These are phyloP conservation scores for Bagarius yarrelli DNA, from an alignment of 2,113 vertebrate species.

Conservation along the genomic window DNA sequence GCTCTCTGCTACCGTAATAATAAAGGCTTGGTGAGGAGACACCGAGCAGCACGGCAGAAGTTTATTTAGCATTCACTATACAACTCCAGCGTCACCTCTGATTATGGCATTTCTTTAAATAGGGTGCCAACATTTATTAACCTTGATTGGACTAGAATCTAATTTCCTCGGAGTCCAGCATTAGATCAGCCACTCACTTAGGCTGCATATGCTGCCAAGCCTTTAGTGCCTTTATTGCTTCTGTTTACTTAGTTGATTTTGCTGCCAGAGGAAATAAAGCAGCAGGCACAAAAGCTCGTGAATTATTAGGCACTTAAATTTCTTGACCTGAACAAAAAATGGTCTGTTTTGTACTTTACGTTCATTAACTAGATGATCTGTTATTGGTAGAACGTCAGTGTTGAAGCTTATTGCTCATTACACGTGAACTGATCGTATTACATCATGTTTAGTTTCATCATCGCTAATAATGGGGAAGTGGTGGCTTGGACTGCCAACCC, in stretches of 20 bases:
- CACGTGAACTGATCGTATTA: background rate
- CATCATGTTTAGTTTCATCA: constrained; percentile 1
- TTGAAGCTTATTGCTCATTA: background rate
- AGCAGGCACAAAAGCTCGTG: background rate
- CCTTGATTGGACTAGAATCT: constrained; percentile 38
- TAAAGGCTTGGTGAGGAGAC: background rate
- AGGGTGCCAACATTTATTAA: constrained; percentile 43
- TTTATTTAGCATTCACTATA: constrained; percentile 31
- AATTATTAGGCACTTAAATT: background rate
- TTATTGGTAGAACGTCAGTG: background rate
- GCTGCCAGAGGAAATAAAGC: constrained; percentile 14
- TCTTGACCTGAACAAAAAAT: background rate
- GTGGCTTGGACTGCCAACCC: no score
- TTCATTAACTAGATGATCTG: background rate
- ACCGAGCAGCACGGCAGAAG: constrained; percentile 31
- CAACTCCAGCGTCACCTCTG: constrained; percentile 21
- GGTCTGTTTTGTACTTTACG: background rate
- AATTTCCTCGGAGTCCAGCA: constrained; percentile 47
- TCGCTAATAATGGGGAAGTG: no score
- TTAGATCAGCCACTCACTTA: constrained; percentile 45
- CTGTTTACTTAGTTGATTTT: constrained; percentile 23
- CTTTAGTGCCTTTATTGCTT: constrained; percentile 29
- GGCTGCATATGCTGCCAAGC: constrained; percentile 27
- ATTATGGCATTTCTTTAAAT: constrained; percentile 41
- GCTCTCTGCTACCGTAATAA: constrained; percentile 2